Evolutionary conservation across 2,888 invertebrate species (phyloP), one percentile per base, ranked within the genome.

Genomic region (Tenodera sinensis): DNA sequence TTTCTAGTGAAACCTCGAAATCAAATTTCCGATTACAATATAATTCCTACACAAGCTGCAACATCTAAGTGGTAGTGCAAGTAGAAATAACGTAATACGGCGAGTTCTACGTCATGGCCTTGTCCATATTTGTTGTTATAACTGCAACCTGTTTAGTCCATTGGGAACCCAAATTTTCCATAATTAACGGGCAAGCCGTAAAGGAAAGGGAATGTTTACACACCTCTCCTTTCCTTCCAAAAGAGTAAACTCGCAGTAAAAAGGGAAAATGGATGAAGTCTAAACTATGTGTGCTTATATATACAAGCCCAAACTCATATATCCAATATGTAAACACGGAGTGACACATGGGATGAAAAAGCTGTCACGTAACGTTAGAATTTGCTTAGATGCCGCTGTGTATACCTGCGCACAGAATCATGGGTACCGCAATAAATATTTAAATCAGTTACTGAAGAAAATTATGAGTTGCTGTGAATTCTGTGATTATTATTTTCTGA

Each of bases 261-360:
- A 87, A 85, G 20, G 83, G 87, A 87, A 87, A 87, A n/a, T 87
- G 87, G 34, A 87, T 87, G 87, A 42, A 85, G 85, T 85, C 85
- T 85, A 85, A 85, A 85, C 42, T 85, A 54, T 8, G 30, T 87
- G 83, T 87, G 87, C 42, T 42, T 87, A 82, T 87, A 87, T 87
- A 87, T 87, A 83, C 87, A 87, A 83, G 42, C 27, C n/a, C 83
- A 83, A 87, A 87, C 42, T 27, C 83, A 86, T 81, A 86, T 86
- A 28, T 71, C 54, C 54, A 71, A 71, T 71, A 71, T 20, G 54
- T 6, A 71, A 71, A 71, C 54, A 71, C 15, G 20, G 42, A 15
- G 15, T 71, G 54, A 25, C 15, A 71, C 54, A 71, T 6, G 54
- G 25, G 15, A 54, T 15, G 54, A 54, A 20, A 20, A 54, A 71